These are phyloP conservation scores for Gonioctena quinquepunctata DNA, from an alignment of 1,140 invertebrate genomes.

Conservation along the genomic window DNA sequence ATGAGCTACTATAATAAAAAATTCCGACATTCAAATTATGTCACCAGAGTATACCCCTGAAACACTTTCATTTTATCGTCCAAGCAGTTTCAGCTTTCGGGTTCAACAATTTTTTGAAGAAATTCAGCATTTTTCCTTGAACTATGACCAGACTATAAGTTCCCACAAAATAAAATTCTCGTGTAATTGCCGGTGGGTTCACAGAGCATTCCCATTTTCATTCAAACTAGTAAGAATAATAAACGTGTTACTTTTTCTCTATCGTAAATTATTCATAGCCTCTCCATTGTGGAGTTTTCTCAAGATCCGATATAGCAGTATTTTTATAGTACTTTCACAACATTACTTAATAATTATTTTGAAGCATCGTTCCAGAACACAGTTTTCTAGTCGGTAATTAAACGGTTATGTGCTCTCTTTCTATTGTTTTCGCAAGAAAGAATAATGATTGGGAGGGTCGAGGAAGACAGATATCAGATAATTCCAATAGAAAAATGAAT, in stretches of 20 bases:
- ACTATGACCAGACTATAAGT: too few species aligned
- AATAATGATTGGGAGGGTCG: too few species aligned
- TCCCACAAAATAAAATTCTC: too few species aligned
- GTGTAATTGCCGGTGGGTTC: neutral
- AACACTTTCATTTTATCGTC: too few species aligned
- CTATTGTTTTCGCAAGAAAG: neutral
- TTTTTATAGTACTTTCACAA: neutral
- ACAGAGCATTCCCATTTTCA: neutral
- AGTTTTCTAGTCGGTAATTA: neutral
- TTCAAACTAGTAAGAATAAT: neutral
- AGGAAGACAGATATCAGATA: too few species aligned
- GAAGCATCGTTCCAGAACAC: neutral
- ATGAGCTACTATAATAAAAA: too few species aligned
- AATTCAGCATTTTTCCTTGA: too few species aligned
- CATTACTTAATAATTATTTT: neutral
- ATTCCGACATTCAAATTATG: too few species aligned
- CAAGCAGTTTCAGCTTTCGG: too few species aligned
- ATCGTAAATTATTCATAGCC: neutral
- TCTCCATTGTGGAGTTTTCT: neutral
- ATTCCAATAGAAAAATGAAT: too few species aligned
- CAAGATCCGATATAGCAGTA: neutral
- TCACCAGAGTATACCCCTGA: too few species aligned
- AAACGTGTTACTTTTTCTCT: neutral
- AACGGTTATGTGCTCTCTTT: neutral
- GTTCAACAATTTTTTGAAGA: too few species aligned